phyloP scores from a whole-genome alignment of 2,113 vertebrate species.

The Ahaetulla prasina region DNA sequence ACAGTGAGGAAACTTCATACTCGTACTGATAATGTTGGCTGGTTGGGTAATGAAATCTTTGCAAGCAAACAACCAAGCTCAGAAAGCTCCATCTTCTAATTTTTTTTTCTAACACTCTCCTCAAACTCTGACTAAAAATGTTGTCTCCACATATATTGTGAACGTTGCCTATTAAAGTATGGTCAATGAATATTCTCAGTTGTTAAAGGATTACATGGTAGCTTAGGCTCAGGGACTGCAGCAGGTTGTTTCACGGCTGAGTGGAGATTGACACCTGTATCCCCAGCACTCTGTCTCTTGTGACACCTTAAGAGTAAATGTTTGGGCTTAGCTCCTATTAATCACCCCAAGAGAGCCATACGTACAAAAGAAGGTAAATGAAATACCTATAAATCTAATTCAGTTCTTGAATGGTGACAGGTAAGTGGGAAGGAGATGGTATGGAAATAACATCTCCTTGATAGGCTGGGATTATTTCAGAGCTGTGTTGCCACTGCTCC shows the following conservation, averaged over 20 bases:
- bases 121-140: not conserved
- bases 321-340: not conserved
- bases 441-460: not conserved
- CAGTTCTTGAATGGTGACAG: not conserved
- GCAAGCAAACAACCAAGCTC: not conserved
- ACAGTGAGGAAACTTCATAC: not conserved
- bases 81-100: not conserved
- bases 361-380: not conserved
- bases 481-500: conserved; percentile 10
- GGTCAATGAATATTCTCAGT: not conserved
- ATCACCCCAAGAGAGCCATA: not conserved
- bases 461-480: conserved; percentile 14
- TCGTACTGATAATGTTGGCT: not conserved
- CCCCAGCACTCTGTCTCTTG: not conserved
- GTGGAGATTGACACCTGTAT: not conserved
- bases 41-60: not conserved
- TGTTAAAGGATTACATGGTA: not conserved
- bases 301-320: not conserved
- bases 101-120: not conserved
- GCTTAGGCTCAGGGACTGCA: not conserved
- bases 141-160: not conserved
- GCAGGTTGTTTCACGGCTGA: not conserved
- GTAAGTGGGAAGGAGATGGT: not conserved
- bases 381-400: not conserved
- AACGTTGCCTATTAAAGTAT: not conserved